These are phyloP conservation scores for Grantiella picta DNA, from an alignment of 2,113 vertebrate species.

Conservation along the genomic window DNA sequence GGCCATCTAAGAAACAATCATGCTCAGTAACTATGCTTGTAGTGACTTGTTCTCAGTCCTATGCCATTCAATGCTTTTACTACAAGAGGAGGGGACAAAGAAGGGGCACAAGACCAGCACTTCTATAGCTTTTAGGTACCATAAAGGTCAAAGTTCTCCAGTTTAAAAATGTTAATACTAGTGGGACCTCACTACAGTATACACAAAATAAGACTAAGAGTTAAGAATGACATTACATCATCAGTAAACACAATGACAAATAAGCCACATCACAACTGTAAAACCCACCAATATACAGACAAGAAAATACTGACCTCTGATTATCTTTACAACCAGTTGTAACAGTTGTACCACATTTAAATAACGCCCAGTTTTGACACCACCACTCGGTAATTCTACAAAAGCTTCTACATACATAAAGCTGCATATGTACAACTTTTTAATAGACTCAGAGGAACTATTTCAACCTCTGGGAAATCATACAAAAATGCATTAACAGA, in stretches of 20 bases:
- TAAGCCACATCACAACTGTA: not conserved
- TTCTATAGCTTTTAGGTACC: not conserved
- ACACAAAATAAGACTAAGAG: not conserved
- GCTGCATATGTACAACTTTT: accelerated
- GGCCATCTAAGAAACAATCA: not conserved
- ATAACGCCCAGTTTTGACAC: not conserved
- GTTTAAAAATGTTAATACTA: not conserved
- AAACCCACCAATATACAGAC: not conserved
- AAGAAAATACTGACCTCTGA: not conserved
- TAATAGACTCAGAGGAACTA: not conserved
- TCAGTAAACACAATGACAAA: not conserved
- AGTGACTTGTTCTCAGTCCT: not conserved
- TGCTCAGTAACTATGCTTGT: accelerated
- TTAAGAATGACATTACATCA: not conserved
- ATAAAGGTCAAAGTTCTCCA: not conserved
- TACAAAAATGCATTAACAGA: not conserved
- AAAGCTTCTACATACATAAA: not conserved
- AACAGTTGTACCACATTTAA: not conserved
- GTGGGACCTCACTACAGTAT: not conserved
- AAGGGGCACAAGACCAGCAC: not conserved
- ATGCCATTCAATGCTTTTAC: not conserved
- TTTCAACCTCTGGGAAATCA: not conserved
- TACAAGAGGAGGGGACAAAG: not conserved
- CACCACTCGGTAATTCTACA: not conserved
- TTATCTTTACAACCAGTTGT: not conserved